These are phyloP conservation scores for Falco berigora DNA, from an alignment of 2,797 vertebrate genomes.

Conservation along the genomic window DNA sequence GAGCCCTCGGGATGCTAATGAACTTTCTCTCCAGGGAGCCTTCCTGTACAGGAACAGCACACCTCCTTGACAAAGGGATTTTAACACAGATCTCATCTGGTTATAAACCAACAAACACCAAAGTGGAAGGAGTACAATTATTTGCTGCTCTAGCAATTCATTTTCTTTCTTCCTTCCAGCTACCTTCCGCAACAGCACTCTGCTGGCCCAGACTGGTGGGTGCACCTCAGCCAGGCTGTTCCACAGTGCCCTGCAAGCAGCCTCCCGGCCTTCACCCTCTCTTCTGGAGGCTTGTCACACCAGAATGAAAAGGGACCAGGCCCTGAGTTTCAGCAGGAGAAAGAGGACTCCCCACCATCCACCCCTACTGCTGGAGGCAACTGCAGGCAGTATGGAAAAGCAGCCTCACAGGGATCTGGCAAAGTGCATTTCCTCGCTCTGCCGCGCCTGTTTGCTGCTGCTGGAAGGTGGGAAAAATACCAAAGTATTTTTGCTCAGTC, in stretches of 20 bases:
- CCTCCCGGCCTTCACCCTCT: background rate
- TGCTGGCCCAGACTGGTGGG: background rate
- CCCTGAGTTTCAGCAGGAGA: background rate
- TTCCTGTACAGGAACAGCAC: slow-evolving; percentile 1
- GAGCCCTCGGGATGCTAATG: background rate
- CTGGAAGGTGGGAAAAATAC: background rate
- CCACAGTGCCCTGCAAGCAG: background rate
- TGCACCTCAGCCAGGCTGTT: background rate
- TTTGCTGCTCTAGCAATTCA: background rate
- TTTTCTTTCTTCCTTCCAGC: background rate
- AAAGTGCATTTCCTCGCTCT: background rate
- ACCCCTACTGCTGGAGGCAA: background rate
- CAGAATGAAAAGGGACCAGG: background rate
- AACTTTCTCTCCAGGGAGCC: slow-evolving; percentile 14
- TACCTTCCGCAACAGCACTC: background rate
- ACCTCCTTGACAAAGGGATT: background rate
- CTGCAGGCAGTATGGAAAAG: background rate
- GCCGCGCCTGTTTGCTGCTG: background rate
- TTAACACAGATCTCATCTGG: background rate
- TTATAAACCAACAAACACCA: background rate
- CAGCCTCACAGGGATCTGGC: background rate
- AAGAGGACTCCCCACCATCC: background rate
- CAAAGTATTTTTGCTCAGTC: background rate
- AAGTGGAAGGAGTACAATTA: background rate
- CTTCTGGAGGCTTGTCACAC: background rate